Evolutionary conservation across 2,797 vertebrate genomes (phyloP).

Genomic region (Hyperoplus immaculatus): DNA sequence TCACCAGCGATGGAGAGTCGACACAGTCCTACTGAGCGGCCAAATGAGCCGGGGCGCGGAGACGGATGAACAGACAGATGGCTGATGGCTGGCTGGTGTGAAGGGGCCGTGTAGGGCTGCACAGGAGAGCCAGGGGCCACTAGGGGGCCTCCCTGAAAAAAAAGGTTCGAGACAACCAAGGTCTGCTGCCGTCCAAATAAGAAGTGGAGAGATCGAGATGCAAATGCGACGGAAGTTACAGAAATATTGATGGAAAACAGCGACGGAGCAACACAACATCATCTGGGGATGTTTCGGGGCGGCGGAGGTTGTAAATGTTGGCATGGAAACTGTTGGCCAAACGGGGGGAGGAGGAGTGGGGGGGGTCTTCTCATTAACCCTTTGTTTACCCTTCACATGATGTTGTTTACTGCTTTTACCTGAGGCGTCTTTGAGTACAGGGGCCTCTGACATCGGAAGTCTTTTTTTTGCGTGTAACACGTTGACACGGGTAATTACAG

Average conservation of each 20-base stretch:
- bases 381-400: conserved; percentile 67
- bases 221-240: conserved; percentile 56
- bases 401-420: conserved; percentile 72
- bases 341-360: background rate
- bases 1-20: conserved; percentile 70
- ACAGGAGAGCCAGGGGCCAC: conserved; percentile 70
- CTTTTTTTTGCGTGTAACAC: conserved; percentile 47
- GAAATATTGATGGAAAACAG: conserved; percentile 37
- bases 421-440: conserved; percentile 56
- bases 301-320: conserved; percentile 34
- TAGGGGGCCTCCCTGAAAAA: conserved; percentile 46
- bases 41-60: conserved; percentile 82
- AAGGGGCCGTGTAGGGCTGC: conserved; percentile 67
- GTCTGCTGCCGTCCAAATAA: conserved; percentile 56
- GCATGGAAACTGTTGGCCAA: conserved; percentile 37
- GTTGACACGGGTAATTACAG: conserved; percentile 67
- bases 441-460: conserved; percentile 53
- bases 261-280: conserved; percentile 46
- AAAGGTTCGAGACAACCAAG: conserved; percentile 51
- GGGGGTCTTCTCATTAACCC: conserved; percentile 75
- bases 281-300: conserved; percentile 55
- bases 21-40: conserved; percentile 84
- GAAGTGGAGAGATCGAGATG: conserved; percentile 49
- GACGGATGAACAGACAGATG: conserved; percentile 83
- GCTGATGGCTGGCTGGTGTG: conserved; percentile 81